These are phyloP conservation scores for Cochlearius cochlearius DNA, from an alignment of 2,113 vertebrate species.

Conservation along the genomic window DNA sequence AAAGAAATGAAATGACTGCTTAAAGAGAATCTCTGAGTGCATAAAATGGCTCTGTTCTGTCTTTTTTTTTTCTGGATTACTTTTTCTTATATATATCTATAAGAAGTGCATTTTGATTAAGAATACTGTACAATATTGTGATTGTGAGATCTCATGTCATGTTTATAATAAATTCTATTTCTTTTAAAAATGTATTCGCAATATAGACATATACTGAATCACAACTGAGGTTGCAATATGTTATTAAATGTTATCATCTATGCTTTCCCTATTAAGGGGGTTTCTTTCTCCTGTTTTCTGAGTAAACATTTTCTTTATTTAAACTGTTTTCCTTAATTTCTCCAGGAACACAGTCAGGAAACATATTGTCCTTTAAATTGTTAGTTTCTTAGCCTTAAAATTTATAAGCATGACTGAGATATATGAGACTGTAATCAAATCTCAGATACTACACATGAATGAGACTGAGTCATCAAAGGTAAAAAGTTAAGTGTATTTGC, in stretches of 20 bases:
- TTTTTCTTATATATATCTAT: neutral
- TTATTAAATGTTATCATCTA: neutral
- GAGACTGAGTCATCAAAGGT: neutral
- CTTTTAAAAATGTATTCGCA: neutral
- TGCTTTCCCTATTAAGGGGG: neutral
- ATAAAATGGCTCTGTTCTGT: neutral
- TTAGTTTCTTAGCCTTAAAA: neutral
- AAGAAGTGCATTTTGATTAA: neutral
- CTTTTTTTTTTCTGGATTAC: neutral
- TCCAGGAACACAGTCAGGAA: neutral
- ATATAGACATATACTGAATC: neutral
- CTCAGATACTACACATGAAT: neutral
- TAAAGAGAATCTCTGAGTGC: neutral
- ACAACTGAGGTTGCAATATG: neutral
- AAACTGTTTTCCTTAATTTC: neutral
- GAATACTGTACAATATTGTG: neutral
- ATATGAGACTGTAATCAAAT: neutral
- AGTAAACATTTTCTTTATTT: neutral
- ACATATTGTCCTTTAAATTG: neutral
- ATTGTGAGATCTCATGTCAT: neutral
- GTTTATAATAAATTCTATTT: neutral
- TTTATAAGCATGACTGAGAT: neutral
- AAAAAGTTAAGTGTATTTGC: neutral
- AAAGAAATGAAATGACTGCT: neutral
- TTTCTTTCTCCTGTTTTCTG: neutral